Evolutionary conservation across 2,113 vertebrate genomes (phyloP).

Genomic region (Saccopteryx leptura): DNA sequence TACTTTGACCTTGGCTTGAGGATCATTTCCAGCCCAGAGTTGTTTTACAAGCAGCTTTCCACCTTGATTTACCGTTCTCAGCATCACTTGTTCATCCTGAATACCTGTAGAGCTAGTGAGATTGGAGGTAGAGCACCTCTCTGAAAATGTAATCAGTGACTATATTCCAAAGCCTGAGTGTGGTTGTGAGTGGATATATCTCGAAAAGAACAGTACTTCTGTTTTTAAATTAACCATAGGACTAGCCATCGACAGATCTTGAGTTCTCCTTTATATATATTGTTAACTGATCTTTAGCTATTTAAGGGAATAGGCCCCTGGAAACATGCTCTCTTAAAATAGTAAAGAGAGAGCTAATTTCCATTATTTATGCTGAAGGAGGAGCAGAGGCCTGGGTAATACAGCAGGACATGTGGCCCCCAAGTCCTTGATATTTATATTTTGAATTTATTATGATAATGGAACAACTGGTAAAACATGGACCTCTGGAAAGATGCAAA

Average conservation of each 20-base stretch:
- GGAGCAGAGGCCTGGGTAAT: not conserved
- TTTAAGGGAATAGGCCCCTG: not conserved
- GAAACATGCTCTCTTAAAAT: conserved; percentile 26
- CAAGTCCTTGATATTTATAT: conserved; percentile 37
- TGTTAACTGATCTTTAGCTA: conserved; percentile 23
- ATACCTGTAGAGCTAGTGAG: not conserved
- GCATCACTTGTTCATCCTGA: not conserved
- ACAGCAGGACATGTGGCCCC: not conserved
- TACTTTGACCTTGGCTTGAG: not conserved
- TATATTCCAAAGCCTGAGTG: conserved; percentile 2
- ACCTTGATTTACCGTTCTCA: not conserved
- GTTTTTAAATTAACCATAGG: conserved; percentile 27
- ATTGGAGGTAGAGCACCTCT: not conserved
- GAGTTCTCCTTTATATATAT: not conserved
- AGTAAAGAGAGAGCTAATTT: not conserved
- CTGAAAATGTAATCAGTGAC: not conserved
- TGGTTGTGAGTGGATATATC: not conserved
- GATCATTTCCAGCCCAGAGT: not conserved
- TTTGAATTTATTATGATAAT: conserved; percentile 5
- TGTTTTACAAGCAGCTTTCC: not conserved
- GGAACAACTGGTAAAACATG: not conserved
- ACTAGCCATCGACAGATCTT: not conserved
- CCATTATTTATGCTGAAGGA: not conserved
- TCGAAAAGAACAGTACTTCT: not conserved
- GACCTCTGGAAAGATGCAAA: conserved; percentile 59